Conservation (phyloP, 35 echinoderm and acorn worm genomes). For the Diadema setosum region DNA sequence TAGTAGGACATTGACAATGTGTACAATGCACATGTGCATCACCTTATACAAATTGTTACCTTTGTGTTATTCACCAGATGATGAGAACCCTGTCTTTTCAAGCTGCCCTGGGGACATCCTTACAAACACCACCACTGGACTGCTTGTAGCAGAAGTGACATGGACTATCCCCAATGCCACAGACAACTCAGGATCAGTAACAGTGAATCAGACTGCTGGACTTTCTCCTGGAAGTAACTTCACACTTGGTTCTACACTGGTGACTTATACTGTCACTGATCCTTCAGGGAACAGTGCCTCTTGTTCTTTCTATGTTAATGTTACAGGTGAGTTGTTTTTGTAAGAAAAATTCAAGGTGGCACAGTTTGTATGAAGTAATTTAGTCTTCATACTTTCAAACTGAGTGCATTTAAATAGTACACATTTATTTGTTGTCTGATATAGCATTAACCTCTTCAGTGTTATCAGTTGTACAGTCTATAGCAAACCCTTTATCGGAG, state of each 20-base stretch:
- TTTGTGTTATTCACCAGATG: background rate
- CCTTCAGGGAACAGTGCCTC: background rate
- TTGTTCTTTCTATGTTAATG: background rate
- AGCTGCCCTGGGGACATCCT: background rate
- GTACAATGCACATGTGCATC: too few species aligned
- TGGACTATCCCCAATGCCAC: background rate
- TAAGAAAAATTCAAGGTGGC: too few species aligned
- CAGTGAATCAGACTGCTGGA: background rate
- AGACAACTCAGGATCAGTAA: slow-evolving; percentile 8
- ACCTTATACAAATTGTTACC: too few species aligned
- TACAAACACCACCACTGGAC: background rate
- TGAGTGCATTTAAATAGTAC: too few species aligned
- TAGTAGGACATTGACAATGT: too few species aligned
- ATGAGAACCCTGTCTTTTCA: slow-evolving; percentile 14
- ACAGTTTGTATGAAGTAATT: too few species aligned
- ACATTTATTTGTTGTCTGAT: too few species aligned
- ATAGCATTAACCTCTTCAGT: too few species aligned
- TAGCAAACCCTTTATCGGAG: too few species aligned
- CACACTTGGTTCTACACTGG: background rate
- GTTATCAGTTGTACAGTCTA: too few species aligned
- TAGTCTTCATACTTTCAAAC: too few species aligned
- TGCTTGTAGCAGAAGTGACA: background rate
- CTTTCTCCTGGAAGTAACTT: background rate
- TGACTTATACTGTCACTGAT: background rate
- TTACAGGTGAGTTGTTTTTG: background rate